Evolutionary conservation across 2,888 invertebrate species (phyloP).

Genomic region (Amphipoea oculea): DNA sequence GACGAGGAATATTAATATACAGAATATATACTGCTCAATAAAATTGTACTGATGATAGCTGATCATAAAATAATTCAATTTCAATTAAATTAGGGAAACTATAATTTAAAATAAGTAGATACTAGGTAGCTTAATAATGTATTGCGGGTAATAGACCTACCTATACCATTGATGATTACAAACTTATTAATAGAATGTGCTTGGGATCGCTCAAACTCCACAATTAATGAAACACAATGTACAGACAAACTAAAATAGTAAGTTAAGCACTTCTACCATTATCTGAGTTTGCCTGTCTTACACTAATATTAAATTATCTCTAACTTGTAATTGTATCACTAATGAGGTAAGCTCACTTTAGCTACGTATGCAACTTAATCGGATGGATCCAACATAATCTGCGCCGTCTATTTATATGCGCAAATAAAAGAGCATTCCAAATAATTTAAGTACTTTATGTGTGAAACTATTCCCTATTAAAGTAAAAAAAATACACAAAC

Average conservation of each 20-base stretch:
- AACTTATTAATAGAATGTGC: not conserved
- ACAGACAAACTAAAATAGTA: not conserved
- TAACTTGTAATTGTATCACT: not conserved
- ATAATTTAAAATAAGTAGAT: not conserved
- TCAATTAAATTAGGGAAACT: not conserved
- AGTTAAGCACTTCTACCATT: not conserved
- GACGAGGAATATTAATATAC: not conserved
- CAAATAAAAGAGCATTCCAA: not conserved
- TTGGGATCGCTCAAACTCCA: not conserved
- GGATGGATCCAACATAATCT: not conserved
- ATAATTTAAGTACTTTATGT: not conserved
- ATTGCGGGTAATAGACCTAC: not conserved
- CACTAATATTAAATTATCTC: not conserved
- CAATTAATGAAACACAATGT: not conserved
- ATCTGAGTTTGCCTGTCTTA: not conserved
- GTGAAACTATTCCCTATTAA: too few species aligned
- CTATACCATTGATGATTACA: not conserved
- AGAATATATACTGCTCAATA: not conserved
- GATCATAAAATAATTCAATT: not conserved
- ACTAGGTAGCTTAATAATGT: not conserved
- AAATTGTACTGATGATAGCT: not conserved
- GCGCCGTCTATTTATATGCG: not conserved
- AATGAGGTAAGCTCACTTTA: not conserved
- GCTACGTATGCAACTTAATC: not conserved
- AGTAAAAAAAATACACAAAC: too few species aligned